Base-by-base conservation (phyloP, 2,888 invertebrate species). In the Nasonovia ribisnigri region DNA sequence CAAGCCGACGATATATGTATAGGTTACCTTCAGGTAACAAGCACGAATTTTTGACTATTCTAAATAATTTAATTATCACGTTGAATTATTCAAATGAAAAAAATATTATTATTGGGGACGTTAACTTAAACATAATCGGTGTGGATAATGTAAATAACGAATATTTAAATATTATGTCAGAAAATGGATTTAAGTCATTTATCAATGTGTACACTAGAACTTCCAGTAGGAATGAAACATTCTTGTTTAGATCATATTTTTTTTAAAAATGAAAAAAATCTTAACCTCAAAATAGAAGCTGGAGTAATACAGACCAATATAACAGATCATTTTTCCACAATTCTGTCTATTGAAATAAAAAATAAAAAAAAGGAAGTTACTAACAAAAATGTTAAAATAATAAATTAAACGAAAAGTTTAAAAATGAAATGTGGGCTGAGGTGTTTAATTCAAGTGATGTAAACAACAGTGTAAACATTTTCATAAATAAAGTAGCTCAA, bases 371-470 rank as follows among this genome's bases (percentile, higher is more conserved):
- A n/a, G 3, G 51, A 51, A 51, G 51, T 51, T 51, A 51, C 51
- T 51, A 48, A 86, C n/a, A 48, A 48, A 87, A 87, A 87, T 87
- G 84, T 84, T 42, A 84, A 48, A 87, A 48, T 87, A 51, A 48
- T n/a, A 87, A 87, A 87, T 84, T 88, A 51, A 48, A 51, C 36
- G 20, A 88, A 88, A n/a, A 36, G 13, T 88, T 88, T 51, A 88
- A 88, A 88, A 88, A 88, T 88, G 88, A 51, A 88, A 51, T 51
- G n/a, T 51, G 48, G 51, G 36, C 84, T 84, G 43, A 43, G 43
- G 43, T 84, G 24, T 43, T 43, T 84, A 43, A 43, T 84, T 84
- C 43, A 43, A 84, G 24, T 43, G 43, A 84, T 43, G 84, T 84
- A 54, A 24, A 54, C 24, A 24, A 54, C 20, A 24, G 54, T 54